Evolutionary conservation across 2,113 vertebrate species (phyloP), one percentile per base, ranked within the genome.

Genomic region (Rhinolophus ferrumequinum): DNA sequence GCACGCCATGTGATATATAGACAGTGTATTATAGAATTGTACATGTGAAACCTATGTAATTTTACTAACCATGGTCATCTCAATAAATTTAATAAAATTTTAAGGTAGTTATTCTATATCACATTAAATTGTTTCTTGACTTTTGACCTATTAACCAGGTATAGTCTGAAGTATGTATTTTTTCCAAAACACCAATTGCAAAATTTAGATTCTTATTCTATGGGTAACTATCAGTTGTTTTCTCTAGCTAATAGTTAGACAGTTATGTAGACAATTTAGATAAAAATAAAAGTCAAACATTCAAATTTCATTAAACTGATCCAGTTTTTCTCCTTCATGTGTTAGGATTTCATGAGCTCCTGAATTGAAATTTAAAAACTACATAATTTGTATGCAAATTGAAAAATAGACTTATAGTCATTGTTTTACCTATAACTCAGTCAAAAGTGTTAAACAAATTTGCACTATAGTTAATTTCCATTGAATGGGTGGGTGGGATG

Each of bases 401-500:
- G n/a, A 92, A 97, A 95, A 92, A 82, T 14, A 33, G 19, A 35
- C 62, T 12, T 75, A 33, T 52, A n/a, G 50, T 60, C 93, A 90
- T 95, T 84, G 73, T 89, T 77, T 96, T 95, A 95, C 24, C 35
- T 93, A 33, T 84, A 88, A 69, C 44, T 90, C 58, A 82, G 22
- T 95, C 28, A 15, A 90, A 44, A 83, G 15, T 28, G 69, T 70
- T 92, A 64, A 92, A 62, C 2, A 19, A 33, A 52, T 77, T 87
- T 82, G 44, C 22, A 35, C 22, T 38, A 9, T 60, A 21, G 35
- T 91, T 83, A 90, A 89, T 47, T 89, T 24, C 0, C 0, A 80
- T 8, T 28, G n/a, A 93, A 85, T n/a, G 47, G 4, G 52, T 75
- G 21, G 14, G 15, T 73, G 12, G 60, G 26, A 94, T 93, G 58